Base-by-base conservation (phyloP, 2,113 vertebrate species). In the Gobiocypris rarus region DNA sequence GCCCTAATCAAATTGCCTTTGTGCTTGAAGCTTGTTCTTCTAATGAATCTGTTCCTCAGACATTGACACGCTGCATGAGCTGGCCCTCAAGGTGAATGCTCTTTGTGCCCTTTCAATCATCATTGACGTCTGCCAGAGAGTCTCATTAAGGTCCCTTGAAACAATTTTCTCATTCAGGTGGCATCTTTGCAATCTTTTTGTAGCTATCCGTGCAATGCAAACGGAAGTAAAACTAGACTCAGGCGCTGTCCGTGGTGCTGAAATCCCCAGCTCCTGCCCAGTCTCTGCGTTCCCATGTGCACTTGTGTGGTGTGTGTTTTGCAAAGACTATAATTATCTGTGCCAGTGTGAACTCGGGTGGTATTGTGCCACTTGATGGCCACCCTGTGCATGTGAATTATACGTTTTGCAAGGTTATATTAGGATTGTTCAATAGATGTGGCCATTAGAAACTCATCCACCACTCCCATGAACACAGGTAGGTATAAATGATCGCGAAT, bases 171-270 rank as follows among this genome's bases (percentile, higher is more conserved):
- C 24, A 76, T n/a, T 76, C 26, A 76, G 41, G 24, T 41, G 82
- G 24, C 71, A 74, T 45, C 41, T 28, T 17, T 74, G n/a, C 17
- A 6, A 14, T 76, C 48, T 58, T 26, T 48, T 48, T 26, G 28
- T 65, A 31, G 28, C 15, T 9, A 67, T 19, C 63, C 9, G 9
- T 41, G 28, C 31, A 76, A 75, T 52, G 4, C 26, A 73, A 45
- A 71, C 45, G 38, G 38, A 14, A 24, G 10, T 71, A 22, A 54
- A 56, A 38, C 50, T n/a, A n/a, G 9, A 28, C 28, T 2, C 28
- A 1, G 74, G 28, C n/a, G 63, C 86, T 87, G 71, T 84, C 86
- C 83, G 4, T 82, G 86, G 86, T 87, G 1, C 83, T 84, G 83
- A 84, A 50, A 50, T 19, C 2, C 31, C 9, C 11, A 31, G 22